Evolutionary conservation across 2,888 invertebrate genomes (phyloP).

Genomic region (Polymixis flavicincta): DNA sequence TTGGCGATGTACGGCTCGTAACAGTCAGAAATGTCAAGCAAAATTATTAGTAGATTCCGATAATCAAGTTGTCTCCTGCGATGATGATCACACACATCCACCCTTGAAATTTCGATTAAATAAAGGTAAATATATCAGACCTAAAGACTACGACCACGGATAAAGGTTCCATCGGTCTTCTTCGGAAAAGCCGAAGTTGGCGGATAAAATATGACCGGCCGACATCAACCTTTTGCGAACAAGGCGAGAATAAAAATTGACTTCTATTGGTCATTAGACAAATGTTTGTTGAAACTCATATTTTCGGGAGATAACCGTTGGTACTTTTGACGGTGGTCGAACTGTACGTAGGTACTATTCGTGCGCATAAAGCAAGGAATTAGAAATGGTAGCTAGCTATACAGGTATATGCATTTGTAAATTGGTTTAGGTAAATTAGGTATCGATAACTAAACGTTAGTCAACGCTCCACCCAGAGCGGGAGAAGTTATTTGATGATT

Average conservation of each 20-base stretch:
- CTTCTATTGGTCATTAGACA: not conserved
- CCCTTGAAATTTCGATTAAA: not conserved
- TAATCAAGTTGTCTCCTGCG: not conserved
- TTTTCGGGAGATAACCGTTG: too few species aligned
- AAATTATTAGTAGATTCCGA: not conserved
- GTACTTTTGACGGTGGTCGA: not conserved
- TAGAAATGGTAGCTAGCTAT: not conserved
- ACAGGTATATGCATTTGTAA: too few species aligned
- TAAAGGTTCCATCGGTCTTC: not conserved
- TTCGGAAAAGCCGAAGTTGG: not conserved
- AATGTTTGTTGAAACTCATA: not conserved
- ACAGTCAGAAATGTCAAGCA: slow-evolving; percentile 5
- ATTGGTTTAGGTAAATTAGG: too few species aligned
- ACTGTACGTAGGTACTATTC: too few species aligned
- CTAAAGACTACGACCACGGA: too few species aligned
- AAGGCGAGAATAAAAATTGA: not conserved
- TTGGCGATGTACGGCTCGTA: slow-evolving; percentile 7
- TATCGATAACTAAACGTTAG: too few species aligned
- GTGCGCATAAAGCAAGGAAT: not conserved
- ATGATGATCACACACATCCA: not conserved
- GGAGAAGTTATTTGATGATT: too few species aligned
- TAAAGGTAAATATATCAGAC: slow-evolving; percentile 1
- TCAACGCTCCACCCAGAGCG: too few species aligned
- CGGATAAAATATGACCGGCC: not conserved
- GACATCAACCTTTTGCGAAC: not conserved